A percentile compares a stretch with the other conserved stretches of the same genome.
phyloP scores from a whole-genome alignment of 2,113 vertebrate species.

The Pomatorhinus ruficollis region DNA sequence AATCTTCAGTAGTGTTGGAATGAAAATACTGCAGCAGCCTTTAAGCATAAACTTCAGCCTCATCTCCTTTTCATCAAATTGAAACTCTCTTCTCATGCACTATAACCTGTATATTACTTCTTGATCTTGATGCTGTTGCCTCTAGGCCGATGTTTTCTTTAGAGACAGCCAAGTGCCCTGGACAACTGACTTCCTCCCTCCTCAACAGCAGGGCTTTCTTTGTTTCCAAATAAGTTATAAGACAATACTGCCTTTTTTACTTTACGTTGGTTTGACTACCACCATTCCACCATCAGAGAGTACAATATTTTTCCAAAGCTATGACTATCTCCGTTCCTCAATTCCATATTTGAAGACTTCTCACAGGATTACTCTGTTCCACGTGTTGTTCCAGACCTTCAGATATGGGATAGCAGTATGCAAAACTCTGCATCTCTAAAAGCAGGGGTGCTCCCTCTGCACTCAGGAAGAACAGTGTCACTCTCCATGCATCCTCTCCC shows the following conservation, averaged over 20 bases:
- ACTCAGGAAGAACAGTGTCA: not conserved
- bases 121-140: not conserved
- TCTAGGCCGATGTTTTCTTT: not conserved
- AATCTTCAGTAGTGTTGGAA: not conserved
- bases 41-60: constrained; percentile 31
- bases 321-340: not conserved
- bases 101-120: not conserved
- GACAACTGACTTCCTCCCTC: not conserved
- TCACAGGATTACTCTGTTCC: not conserved
- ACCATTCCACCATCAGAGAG: not conserved
- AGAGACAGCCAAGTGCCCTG: not conserved
- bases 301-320: not conserved
- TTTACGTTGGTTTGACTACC: not conserved
- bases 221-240: not conserved
- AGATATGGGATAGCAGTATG: not conserved
- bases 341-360: not conserved
- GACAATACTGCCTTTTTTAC: not conserved
- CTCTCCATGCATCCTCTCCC: not conserved
- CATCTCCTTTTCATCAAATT: not conserved
- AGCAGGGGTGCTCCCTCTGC: not conserved
- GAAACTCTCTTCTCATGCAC: not conserved
- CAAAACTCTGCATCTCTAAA: not conserved
- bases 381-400: not conserved
- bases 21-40: constrained; percentile 33
- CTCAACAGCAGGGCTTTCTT: not conserved